A percentile compares a stretch with the other conserved stretches of the same genome.
phyloP scores from a whole-genome alignment of 2,797 vertebrate genomes.

The Atherinosoma microstoma region DNA sequence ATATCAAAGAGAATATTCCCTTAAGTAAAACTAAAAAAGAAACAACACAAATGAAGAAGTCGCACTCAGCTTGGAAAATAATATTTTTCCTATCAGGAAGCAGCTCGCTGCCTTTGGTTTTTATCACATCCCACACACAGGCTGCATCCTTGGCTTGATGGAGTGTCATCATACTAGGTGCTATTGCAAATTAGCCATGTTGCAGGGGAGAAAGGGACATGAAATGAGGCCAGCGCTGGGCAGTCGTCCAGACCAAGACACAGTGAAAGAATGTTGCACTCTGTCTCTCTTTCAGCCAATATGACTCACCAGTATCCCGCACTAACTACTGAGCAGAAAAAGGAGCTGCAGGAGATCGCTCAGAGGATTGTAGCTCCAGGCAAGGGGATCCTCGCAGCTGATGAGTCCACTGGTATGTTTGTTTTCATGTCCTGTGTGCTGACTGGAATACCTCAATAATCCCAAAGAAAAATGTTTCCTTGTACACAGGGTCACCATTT shows the following conservation, averaged over 20 bases:
- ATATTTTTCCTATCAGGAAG: slow-evolving; percentile 9
- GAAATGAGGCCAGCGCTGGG: slow-evolving; percentile 34
- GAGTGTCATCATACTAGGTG: neutral
- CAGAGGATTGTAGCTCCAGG: slow-evolving; percentile 83
- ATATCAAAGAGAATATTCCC: neutral
- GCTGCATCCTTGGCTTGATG: neutral
- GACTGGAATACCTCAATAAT: neutral
- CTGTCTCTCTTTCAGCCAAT: slow-evolving; percentile 56
- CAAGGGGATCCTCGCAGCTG: slow-evolving; percentile 86
- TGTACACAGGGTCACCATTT: neutral
- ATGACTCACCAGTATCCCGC: slow-evolving; percentile 88
- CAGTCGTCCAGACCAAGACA: slow-evolving; percentile 18
- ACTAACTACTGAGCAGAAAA: slow-evolving; percentile 91
- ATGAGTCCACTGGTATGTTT: slow-evolving; percentile 84
- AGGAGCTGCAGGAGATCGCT: slow-evolving; percentile 84
- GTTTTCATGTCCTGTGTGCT: neutral
- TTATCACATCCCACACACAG: slow-evolving; percentile 19
- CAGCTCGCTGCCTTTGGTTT: neutral
- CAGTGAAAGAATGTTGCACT: slow-evolving; percentile 26
- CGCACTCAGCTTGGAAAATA: neutral
- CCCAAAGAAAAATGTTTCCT: neutral
- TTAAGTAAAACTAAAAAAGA: neutral
- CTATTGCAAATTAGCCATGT: slow-evolving; percentile 9
- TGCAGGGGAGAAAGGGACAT: slow-evolving; percentile 24
- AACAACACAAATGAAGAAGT: neutral